Conservation (phyloP, 2,797 vertebrate genomes). For the Clarias laeviceps region DNA sequence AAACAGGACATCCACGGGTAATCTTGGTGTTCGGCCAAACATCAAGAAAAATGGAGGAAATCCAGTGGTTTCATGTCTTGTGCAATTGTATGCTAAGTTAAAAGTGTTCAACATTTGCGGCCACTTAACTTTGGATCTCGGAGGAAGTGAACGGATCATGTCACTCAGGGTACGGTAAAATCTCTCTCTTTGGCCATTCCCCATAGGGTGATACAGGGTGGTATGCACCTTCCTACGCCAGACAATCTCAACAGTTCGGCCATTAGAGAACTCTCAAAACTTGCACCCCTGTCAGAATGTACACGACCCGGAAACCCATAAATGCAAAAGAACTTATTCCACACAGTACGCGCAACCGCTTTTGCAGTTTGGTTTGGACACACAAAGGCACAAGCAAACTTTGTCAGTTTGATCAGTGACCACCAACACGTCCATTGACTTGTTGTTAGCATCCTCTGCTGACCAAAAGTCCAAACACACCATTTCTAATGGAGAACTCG, state of each 20-base stretch:
- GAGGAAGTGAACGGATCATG: too few relatives aligned
- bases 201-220: neutral
- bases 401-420: constrained; percentile 40
- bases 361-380: constrained; percentile 15
- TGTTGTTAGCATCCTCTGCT: constrained; percentile 1
- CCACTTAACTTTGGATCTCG: too few relatives aligned
- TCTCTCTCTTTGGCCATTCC: neutral
- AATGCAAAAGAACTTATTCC: constrained; percentile 9
- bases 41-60: too few relatives aligned
- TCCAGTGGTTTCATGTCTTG: too few relatives aligned
- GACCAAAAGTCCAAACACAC: constrained; percentile 43
- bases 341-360: neutral
- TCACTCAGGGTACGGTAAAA: too few relatives aligned
- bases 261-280: constrained; percentile 29
- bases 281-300: too few relatives aligned
- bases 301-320: constrained; percentile 2
- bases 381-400: constrained; percentile 34
- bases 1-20: too few relatives aligned
- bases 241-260: neutral
- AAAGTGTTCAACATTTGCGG: too few relatives aligned
- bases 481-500: constrained; percentile 17
- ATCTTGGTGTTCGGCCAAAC: too few relatives aligned
- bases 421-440: constrained; percentile 29
- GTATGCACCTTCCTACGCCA: constrained; percentile 5
- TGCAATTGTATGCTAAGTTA: too few relatives aligned